Evolutionary conservation across 2,113 vertebrate species (phyloP).

Genomic region (Leptosomus discolor): DNA sequence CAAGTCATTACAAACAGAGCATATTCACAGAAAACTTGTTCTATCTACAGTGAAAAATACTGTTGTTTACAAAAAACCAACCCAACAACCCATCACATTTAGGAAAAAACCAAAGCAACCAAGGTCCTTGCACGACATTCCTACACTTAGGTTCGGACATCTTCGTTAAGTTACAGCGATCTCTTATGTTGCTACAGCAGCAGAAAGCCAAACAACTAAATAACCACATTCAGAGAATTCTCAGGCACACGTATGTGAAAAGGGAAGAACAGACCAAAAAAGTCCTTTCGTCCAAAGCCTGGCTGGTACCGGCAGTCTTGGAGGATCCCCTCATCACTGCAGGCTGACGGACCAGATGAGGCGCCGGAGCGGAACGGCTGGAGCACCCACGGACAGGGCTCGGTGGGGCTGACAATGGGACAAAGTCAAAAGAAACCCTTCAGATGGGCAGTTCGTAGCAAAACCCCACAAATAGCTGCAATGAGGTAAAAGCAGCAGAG

Average conservation of each 20-base stretch:
- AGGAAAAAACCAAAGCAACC: neutral
- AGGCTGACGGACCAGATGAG: neutral
- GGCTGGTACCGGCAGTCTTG: neutral
- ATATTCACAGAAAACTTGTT: neutral
- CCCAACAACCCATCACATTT: neutral
- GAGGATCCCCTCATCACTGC: neutral
- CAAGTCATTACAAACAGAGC: neutral
- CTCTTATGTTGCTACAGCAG: neutral
- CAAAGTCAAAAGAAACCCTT: conserved; percentile 17
- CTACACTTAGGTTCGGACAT: neutral
- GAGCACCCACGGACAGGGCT: no score
- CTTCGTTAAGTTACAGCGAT: neutral
- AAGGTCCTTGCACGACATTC: neutral
- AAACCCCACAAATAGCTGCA: neutral
- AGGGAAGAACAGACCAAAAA: neutral
- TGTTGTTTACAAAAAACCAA: neutral
- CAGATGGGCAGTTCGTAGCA: neutral
- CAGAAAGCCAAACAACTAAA: neutral
- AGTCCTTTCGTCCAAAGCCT: neutral
- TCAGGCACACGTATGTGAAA: neutral
- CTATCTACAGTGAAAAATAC: neutral
- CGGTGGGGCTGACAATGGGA: no score
- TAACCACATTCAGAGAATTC: neutral
- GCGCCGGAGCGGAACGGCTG: neutral
- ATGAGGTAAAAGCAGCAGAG: neutral